Evolutionary conservation across 2,797 vertebrate genomes (phyloP).

Genomic region (Decapterus maruadsi): DNA sequence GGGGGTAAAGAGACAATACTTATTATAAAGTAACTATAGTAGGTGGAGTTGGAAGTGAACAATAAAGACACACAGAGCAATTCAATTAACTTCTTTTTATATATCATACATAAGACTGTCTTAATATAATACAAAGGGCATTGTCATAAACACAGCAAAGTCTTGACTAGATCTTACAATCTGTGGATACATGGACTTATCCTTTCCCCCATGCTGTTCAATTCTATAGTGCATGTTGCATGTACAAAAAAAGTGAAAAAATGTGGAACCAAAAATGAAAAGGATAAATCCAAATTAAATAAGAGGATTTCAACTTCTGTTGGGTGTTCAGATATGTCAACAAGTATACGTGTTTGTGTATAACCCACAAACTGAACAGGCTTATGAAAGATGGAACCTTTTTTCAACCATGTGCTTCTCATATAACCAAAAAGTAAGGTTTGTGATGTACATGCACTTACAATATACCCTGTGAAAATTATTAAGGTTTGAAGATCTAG

Average conservation of each 20-base stretch:
- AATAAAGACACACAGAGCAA: constrained; percentile 92
- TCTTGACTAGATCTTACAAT: constrained; percentile 99
- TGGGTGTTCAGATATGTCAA: constrained; percentile 85
- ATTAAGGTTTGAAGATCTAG: constrained; percentile 88
- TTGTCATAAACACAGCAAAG: constrained; percentile 99
- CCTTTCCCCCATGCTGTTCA: constrained; percentile 99
- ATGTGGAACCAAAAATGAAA: constrained; percentile 82
- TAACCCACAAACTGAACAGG: constrained; percentile 85
- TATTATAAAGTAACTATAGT: constrained; percentile 44
- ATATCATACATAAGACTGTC: constrained; percentile 99
- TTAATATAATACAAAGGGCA: constrained; percentile 99
- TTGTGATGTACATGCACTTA: constrained; percentile 89
- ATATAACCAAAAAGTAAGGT: constrained; percentile 87
- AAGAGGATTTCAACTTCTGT: constrained; percentile 83
- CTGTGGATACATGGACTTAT: constrained; percentile 99
- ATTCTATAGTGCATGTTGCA: constrained; percentile 98
- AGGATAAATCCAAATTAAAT: constrained; percentile 84
- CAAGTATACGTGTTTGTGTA: constrained; percentile 83
- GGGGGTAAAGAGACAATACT: not conserved
- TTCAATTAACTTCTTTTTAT: constrained; percentile 99
- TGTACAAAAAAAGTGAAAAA: constrained; percentile 86
- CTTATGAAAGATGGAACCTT: constrained; percentile 86
- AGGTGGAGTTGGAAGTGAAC: constrained; percentile 18
- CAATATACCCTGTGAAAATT: constrained; percentile 89
- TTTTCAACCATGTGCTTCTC: constrained; percentile 88